These are phyloP conservation scores for Pardosa pseudoannulata DNA, from an alignment of 2,888 invertebrate genomes.

Conservation along the genomic window DNA sequence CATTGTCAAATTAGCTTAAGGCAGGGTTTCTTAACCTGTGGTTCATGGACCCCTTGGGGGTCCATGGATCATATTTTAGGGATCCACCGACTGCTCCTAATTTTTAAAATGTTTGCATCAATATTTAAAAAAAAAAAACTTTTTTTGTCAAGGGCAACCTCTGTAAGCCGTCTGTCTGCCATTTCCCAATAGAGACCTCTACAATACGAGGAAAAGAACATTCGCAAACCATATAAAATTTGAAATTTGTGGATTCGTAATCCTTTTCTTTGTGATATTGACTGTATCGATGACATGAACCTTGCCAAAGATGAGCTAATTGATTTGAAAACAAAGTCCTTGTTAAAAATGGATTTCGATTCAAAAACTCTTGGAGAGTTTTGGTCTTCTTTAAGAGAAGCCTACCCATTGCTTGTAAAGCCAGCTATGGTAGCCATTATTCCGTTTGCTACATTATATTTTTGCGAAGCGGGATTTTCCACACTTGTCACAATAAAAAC, in stretches of 20 bases:
- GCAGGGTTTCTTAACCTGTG: conserved; percentile 1
- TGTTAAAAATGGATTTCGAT: conserved; percentile 41
- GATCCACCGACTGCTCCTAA: conserved; percentile 37
- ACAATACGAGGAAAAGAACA: too few species aligned
- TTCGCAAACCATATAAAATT: too few species aligned
- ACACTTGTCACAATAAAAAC: conserved; percentile 32
- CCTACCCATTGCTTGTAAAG: conserved; percentile 4
- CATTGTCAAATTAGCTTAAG: too few species aligned
- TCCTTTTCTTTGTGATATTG: conserved; percentile 54
- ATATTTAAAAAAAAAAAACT: too few species aligned
- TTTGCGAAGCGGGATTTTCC: conserved; percentile 46
- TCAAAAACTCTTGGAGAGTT: conserved; percentile 28
- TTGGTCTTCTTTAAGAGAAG: background rate
- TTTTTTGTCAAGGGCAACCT: too few species aligned
- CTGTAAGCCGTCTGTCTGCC: too few species aligned
- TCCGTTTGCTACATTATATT: conserved; percentile 49
- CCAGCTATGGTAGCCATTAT: conserved; percentile 42
- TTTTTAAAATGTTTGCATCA: conserved; percentile 51
- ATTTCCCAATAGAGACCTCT: too few species aligned
- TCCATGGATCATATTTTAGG: conserved; percentile 29
- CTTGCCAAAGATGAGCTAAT: conserved; percentile 49
- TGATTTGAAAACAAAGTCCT: conserved; percentile 43
- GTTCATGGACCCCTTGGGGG: background rate
- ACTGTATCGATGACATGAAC: conserved; percentile 49
- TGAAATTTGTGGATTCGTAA: conserved; percentile 55